Conservation (phyloP, 2,888 invertebrate genomes). For the Scaptomyza polygonia region DNA sequence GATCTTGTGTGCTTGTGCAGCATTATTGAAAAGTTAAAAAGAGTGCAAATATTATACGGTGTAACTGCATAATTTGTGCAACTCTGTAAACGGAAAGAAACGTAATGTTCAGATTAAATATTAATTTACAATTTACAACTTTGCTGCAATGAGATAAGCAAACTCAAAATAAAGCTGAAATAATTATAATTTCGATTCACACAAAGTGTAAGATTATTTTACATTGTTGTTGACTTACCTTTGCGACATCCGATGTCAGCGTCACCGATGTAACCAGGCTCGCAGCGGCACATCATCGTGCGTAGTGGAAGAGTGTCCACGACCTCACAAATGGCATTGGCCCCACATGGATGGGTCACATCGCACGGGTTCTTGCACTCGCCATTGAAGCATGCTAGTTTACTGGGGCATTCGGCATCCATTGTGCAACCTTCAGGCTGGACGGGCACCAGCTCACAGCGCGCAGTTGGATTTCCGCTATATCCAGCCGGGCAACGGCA, state of each 20-base stretch:
- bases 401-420: conserved; percentile 94
- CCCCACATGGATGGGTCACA: conserved; percentile 91
- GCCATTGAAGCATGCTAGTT: conserved; percentile 92
- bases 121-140: conserved; percentile 42
- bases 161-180: conserved; percentile 52
- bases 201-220: neutral
- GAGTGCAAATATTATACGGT: conserved; percentile 50
- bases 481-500: conserved; percentile 94
- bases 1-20: conserved; percentile 50
- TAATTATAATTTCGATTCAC: neutral
- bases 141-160: conserved; percentile 71
- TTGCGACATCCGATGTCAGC: conserved; percentile 92
- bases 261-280: conserved; percentile 92
- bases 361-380: conserved; percentile 92
- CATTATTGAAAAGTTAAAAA: conserved; percentile 57
- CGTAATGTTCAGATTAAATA: conserved; percentile 7
- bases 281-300: conserved; percentile 94
- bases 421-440: conserved; percentile 88
- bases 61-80: conserved; percentile 54
- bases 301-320: conserved; percentile 93
- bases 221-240: conserved; percentile 86
- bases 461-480: conserved; percentile 89
- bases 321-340: conserved; percentile 92
- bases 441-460: conserved; percentile 87
- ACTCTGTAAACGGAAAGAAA: conserved; percentile 35